These are phyloP conservation scores for Abrostola tripartita DNA, from an alignment of 2,888 invertebrate genomes.

Conservation along the genomic window DNA sequence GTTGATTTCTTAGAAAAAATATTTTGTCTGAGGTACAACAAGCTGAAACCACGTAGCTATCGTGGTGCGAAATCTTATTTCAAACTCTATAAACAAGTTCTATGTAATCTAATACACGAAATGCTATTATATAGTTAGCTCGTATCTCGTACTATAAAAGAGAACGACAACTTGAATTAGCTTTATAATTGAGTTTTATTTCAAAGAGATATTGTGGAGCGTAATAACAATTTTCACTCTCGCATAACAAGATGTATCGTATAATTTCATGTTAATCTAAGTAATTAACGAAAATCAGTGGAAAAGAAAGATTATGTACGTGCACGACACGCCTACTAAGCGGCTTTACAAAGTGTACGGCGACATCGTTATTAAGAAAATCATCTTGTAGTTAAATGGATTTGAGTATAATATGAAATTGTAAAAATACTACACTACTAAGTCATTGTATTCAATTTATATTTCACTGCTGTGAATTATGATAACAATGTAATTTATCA, in stretches of 20 bases:
- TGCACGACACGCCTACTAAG: constrained; percentile 23
- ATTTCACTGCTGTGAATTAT: neutral
- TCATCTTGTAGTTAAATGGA: neutral
- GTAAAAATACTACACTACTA: too few species aligned
- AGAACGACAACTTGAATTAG: constrained; percentile 59
- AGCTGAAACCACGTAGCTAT: constrained; percentile 22
- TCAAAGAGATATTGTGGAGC: constrained; percentile 62
- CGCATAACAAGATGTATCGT: constrained; percentile 62
- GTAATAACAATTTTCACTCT: constrained; percentile 70
- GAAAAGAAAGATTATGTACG: constrained; percentile 52
- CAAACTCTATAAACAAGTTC: constrained; percentile 40
- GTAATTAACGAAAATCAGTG: constrained; percentile 65
- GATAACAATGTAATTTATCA: neutral
- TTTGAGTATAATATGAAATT: neutral
- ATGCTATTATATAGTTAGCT: constrained; percentile 27
- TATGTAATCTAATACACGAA: constrained; percentile 49
- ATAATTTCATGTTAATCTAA: constrained; percentile 62
- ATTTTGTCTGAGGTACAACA: constrained; percentile 12
- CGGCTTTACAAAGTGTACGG: neutral
- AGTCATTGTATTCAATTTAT: constrained; percentile 1
- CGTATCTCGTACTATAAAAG: constrained; percentile 37
- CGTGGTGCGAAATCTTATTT: constrained; percentile 36
- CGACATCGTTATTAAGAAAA: neutral
- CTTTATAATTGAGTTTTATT: constrained; percentile 66
- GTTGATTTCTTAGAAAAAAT: constrained; percentile 26